Base-by-base conservation (phyloP, 2,888 invertebrate species). In the Zelleria hepariella region DNA sequence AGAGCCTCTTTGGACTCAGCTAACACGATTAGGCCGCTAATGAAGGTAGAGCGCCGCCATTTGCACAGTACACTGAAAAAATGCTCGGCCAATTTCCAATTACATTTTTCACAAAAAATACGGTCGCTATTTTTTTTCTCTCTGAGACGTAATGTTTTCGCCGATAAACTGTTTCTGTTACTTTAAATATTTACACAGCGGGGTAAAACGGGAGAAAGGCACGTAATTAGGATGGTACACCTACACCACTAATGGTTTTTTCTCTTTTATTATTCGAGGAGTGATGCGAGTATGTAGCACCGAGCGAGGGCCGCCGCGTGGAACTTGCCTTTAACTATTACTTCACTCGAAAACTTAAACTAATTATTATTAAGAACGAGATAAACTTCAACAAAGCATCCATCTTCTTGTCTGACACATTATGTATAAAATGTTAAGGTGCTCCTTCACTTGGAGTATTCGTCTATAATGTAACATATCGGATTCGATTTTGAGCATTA, bases 81-180 rank as follows among this genome's bases (percentile, higher is more conserved):
- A 5, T 15, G 32, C 32, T 15, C 32, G 15, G 32, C 10, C 32
- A 42, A 42, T 42, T 51, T 20, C 51, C 51, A 51, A 51, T 51
- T 51, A 51, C 8, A 51, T 18, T 8, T 51, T 23, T 51, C 32
- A 20, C 21, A 15, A 54, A 54, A 23, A 42, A 42, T 20, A 1
- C 20, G 32, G 57, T 57, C n/a, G 25, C 57, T 57, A 5, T 48
- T 24, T 57, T 24, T 57, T 23, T 8, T n/a, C 20, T 2, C 27
- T 10, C 23, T 8, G 32, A 57, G 48, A 26, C 18, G 32, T 42
- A 21, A 21, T 15, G n/a, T 48, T 47, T 57, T 47, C 47, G 18
- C 18, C 48, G 24, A 57, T 57, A 57, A 47, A 57, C 24, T 48
- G 57, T 57, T 47, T 57, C n/a, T n/a, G n/a, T 48, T 27, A 47